Evolutionary conservation across 2,797 vertebrate species (phyloP).

Genomic region (Lophius americanus): DNA sequence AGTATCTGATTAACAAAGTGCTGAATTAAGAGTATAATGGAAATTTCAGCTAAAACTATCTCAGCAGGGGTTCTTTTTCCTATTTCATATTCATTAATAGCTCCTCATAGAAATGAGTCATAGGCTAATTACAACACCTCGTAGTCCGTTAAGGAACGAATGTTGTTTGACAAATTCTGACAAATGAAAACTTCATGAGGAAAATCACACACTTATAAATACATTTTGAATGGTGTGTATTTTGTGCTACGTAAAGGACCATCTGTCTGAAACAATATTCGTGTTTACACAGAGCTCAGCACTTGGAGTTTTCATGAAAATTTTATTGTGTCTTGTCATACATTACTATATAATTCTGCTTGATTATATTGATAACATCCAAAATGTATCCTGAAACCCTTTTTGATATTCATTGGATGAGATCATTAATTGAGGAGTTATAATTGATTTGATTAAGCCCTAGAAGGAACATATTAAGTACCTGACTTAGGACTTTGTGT

Average conservation of each 20-base stretch:
- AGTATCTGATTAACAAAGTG: constrained; percentile 23
- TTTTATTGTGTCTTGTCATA: not conserved
- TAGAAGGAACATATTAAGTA: too few species aligned
- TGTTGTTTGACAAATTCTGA: constrained; percentile 38
- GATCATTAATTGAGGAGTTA: too few species aligned
- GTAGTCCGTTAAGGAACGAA: constrained; percentile 16
- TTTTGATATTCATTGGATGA: not conserved
- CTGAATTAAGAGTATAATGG: constrained; percentile 33
- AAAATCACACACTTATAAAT: not conserved
- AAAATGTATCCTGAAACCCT: not conserved
- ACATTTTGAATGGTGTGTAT: not conserved
- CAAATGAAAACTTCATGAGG: not conserved
- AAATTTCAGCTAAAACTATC: constrained; percentile 30
- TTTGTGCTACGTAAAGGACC: not conserved
- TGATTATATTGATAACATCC: not conserved
- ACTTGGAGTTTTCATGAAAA: not conserved
- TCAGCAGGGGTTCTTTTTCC: constrained; percentile 40
- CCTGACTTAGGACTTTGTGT: not conserved
- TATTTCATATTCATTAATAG: constrained; percentile 52
- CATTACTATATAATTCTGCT: not conserved
- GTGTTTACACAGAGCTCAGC: constrained; percentile 2
- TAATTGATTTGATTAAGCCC: too few species aligned
- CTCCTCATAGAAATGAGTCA: constrained; percentile 35
- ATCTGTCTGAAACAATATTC: not conserved
- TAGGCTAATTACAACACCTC: constrained; percentile 55